Evolutionary conservation across 2,797 vertebrate genomes (phyloP).

Genomic region (Catostomus latipinnis): DNA sequence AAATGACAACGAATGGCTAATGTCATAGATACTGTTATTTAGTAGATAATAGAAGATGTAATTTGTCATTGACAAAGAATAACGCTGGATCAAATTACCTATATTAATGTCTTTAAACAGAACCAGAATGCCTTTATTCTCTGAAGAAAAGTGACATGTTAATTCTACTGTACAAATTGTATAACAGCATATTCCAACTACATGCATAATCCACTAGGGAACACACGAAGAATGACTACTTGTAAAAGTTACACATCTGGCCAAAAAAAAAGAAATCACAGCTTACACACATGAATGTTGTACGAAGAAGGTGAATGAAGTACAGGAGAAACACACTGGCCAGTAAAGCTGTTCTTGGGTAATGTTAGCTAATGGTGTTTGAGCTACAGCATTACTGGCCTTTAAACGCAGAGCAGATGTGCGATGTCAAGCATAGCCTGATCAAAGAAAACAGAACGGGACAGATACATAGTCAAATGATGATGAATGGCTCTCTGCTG

Average conservation of each 20-base stretch:
- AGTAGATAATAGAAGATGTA: slow-evolving; percentile 9
- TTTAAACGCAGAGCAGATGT: slow-evolving; percentile 99
- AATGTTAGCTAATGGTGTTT: slow-evolving; percentile 89
- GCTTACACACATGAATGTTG: slow-evolving; percentile 11
- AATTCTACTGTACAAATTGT: neutral
- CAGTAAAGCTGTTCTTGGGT: slow-evolving; percentile 83
- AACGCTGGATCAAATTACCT: neutral
- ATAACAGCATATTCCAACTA: neutral
- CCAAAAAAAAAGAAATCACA: slow-evolving; percentile 32
- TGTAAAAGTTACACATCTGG: neutral
- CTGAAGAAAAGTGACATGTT: neutral
- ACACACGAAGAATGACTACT: neutral
- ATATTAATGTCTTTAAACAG: neutral
- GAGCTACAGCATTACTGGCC: slow-evolving; percentile 93
- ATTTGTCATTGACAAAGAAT: slow-evolving; percentile 10
- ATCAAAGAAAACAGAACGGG: slow-evolving; percentile 88
- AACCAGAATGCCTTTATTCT: neutral
- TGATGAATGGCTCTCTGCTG: slow-evolving; percentile 97
- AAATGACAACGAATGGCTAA: neutral
- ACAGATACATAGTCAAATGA: slow-evolving; percentile 97
- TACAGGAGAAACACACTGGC: slow-evolving; percentile 73
- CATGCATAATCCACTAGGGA: neutral
- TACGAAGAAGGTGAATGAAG: slow-evolving; percentile 71
- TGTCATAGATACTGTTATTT: neutral
- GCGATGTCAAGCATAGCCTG: slow-evolving; percentile 96